Base-by-base conservation (phyloP, 2,797 vertebrate genomes). In the Falco berigora region DNA sequence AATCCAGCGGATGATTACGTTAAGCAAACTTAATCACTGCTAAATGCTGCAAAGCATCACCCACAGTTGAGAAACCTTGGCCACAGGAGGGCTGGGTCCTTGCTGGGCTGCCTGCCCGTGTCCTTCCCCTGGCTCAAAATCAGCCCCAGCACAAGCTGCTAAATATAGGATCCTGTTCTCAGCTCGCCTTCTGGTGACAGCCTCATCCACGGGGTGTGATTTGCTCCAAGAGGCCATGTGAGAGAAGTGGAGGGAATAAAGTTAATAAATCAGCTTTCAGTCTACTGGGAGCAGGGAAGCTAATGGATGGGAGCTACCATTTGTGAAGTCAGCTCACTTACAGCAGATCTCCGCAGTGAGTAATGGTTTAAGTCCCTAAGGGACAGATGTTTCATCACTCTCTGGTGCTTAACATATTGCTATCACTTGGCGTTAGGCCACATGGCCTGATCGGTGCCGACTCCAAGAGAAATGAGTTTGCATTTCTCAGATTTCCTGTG, bases 181-280 rank as follows among this genome's bases (percentile, higher is more conserved):
- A 55, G 36, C 9, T 72, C 0, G 0, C 53, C 21, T 55, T 55
- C 42, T 42, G 52, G 38, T 53, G 42, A 20, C 34, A 5, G 5
- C 27, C 36, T 53, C 0, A 0, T 24, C 2, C 10, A 24, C 0
- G 4, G 52, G 47, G 24, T 61, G 10, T 6, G 44, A 49, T 49
- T 83, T 78, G 4, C 32, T 74, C 38, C 16, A 12, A 30, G 25
- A 76, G 20, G 36, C 8, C 3, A 1, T 4, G 4, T 17, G 55
- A 34, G 34, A 77, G 12, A 14, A 68, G 55, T 8, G 5, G n/a
- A 78, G 22, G 50, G 4, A 73, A 36, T 36, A 11, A 68, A 77
- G 30, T n/a, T 58, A 5, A 21, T n/a, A 9, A 42, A 5, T 12
- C 28, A 19, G 46, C 36, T 61, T 87, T 72, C 53, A 38, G 36